Conservation (phyloP, 2,113 vertebrate genomes). For the Oreochromis spilurus region DNA sequence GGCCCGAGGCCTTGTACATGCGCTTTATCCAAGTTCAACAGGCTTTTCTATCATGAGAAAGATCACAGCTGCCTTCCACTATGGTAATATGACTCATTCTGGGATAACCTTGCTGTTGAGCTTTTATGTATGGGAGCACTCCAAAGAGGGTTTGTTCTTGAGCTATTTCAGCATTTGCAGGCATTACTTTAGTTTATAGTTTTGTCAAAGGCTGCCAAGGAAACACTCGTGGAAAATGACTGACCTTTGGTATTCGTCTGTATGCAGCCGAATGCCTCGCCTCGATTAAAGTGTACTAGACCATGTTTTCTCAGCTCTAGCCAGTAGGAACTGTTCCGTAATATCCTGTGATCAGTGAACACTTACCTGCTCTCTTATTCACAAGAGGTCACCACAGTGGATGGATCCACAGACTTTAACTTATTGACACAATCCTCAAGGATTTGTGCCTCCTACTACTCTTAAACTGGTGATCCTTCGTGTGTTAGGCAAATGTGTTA, state of each 20-base stretch:
- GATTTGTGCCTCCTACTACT: not conserved
- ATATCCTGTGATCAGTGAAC: not conserved
- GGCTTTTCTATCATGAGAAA: not conserved
- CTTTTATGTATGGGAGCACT: not conserved
- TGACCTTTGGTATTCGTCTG: not conserved
- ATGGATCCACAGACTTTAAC: not conserved
- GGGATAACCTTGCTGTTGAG: not conserved
- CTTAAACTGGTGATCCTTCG: not conserved
- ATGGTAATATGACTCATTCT: not conserved
- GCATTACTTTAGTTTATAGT: slow-evolving; percentile 10
- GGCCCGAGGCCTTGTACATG: not conserved
- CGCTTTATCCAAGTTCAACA: not conserved
- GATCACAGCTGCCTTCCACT: not conserved
- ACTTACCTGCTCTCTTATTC: not conserved
- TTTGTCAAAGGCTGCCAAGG: slow-evolving; percentile 1
- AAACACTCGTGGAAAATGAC: not conserved
- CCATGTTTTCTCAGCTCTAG: not conserved
- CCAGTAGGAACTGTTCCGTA: not conserved
- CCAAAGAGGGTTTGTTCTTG: not conserved
- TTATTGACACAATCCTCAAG: not conserved
- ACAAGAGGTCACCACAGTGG: not conserved
- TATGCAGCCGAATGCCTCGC: not conserved
- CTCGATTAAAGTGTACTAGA: not conserved
- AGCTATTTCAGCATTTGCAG: not conserved
- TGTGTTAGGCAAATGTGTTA: not conserved